Conservation (phyloP, 2,888 invertebrate species). For the Diloba caeruleocephala region DNA sequence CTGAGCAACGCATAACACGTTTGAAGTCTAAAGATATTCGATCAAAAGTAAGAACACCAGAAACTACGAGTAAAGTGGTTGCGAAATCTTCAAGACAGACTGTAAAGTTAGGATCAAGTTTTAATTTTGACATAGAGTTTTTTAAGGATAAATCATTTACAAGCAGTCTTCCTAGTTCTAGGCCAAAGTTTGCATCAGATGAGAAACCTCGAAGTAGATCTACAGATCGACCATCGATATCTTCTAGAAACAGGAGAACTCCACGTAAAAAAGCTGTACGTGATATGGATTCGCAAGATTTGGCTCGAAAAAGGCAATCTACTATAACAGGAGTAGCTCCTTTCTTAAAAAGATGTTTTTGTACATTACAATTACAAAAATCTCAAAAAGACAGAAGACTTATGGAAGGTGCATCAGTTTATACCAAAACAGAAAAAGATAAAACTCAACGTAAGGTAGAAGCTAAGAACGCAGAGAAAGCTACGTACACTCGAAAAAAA, state of each 20-base stretch:
- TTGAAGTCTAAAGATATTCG: constrained; percentile 8
- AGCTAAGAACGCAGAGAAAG: constrained; percentile 1
- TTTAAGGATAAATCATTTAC: constrained; percentile 49
- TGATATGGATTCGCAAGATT: constrained; percentile 49
- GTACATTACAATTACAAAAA: constrained; percentile 58
- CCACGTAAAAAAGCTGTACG: constrained; percentile 31
- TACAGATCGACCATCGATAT: constrained; percentile 9
- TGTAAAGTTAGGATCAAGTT: constrained; percentile 61
- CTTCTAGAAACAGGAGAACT: constrained; percentile 25
- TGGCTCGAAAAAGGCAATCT: constrained; percentile 39
- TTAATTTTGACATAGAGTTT: constrained; percentile 63
- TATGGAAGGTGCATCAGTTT: constrained; percentile 12
- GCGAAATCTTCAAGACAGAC: constrained; percentile 41
- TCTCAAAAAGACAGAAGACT: constrained; percentile 9
- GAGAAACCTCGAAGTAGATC: constrained; percentile 26
- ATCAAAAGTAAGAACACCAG: constrained; percentile 15
- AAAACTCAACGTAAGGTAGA: constrained; percentile 20
- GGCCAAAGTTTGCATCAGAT: constrained; percentile 4
- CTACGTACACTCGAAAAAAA: constrained; percentile 1
- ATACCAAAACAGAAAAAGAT: constrained; percentile 22
- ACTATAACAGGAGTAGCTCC: constrained; percentile 46
- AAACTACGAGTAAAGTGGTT: constrained; percentile 11
- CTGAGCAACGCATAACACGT: constrained; percentile 8
- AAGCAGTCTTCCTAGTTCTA: constrained; percentile 4
- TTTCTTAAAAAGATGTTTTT: constrained; percentile 63